phyloP scores from a whole-genome alignment of 2,113 vertebrate species.

The Turdus rufiventris region DNA sequence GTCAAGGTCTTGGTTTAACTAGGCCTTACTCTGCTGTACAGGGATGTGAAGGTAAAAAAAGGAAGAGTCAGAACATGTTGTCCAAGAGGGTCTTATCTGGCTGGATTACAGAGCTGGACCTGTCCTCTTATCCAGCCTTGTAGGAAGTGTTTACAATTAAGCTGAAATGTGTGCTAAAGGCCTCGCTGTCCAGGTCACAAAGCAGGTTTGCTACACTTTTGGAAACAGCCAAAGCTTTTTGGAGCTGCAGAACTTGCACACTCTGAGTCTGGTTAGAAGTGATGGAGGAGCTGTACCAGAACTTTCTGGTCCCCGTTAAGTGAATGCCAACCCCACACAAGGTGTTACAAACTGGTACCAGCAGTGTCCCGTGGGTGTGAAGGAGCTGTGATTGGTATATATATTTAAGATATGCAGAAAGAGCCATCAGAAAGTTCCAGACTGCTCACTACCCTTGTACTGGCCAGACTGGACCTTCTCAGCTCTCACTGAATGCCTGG shows the following conservation, averaged over 20 bases:
- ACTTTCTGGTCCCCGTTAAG: not conserved
- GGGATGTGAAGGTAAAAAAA: not conserved
- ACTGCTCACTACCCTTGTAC: not conserved
- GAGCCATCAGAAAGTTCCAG: not conserved
- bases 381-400: not conserved
- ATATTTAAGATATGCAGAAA: not conserved
- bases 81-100: not conserved
- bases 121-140: not conserved
- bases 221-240: not conserved
- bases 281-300: not conserved
- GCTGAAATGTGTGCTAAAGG: not conserved
- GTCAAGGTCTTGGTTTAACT: slow-evolving; percentile 2
- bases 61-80: not conserved
- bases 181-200: not conserved
- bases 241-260: not conserved
- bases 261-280: not conserved
- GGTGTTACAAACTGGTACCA: not conserved
- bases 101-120: not conserved
- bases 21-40: not conserved
- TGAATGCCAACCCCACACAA: rapidly evolving
- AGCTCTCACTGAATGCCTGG: not conserved
- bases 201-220: not conserved
- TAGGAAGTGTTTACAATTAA: not conserved
- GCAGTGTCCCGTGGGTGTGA: not conserved
- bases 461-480: not conserved